Evolutionary conservation across 2,888 invertebrate genomes (phyloP).

Genomic region (Labia minor): DNA sequence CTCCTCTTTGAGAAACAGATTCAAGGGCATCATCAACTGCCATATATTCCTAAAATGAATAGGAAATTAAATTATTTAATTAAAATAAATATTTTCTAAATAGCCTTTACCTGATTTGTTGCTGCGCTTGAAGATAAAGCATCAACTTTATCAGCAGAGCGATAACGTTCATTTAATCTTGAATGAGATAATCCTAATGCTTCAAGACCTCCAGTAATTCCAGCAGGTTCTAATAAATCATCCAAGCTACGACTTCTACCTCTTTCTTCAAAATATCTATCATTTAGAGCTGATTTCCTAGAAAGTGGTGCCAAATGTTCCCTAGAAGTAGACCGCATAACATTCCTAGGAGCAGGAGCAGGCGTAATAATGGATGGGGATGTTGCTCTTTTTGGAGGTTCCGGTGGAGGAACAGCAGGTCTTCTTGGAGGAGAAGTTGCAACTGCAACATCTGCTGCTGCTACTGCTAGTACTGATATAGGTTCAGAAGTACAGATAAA

Average conservation of each 20-base stretch:
- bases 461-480: conserved; percentile 20
- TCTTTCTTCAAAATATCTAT: conserved; percentile 81
- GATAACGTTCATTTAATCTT: conserved; percentile 77
- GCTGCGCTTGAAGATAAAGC: conserved; percentile 15
- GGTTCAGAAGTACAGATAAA: conserved; percentile 34
- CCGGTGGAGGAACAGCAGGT: conserved; percentile 29
- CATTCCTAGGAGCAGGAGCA: background rate
- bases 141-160: conserved; percentile 57
- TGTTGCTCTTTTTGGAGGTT: conserved; percentile 26
- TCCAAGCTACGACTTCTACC: conserved; percentile 66
- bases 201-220: conserved; percentile 36
- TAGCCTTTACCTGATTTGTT: conserved; percentile 17
- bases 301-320: conserved; percentile 46
- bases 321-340: conserved; percentile 32
- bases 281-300: conserved; percentile 73
- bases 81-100: no score
- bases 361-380: conserved; percentile 20
- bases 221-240: conserved; percentile 51
- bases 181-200: conserved; percentile 70
- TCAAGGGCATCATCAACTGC: conserved; percentile 34
- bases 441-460: conserved; percentile 24
- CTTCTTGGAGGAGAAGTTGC: conserved; percentile 23
- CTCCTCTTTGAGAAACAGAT: conserved; percentile 33
- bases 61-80: no score
- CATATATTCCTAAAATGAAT: conserved; percentile 34